Evolutionary conservation across 2,888 invertebrate species (phyloP).

Genomic region (Mallateleia sp.): DNA sequence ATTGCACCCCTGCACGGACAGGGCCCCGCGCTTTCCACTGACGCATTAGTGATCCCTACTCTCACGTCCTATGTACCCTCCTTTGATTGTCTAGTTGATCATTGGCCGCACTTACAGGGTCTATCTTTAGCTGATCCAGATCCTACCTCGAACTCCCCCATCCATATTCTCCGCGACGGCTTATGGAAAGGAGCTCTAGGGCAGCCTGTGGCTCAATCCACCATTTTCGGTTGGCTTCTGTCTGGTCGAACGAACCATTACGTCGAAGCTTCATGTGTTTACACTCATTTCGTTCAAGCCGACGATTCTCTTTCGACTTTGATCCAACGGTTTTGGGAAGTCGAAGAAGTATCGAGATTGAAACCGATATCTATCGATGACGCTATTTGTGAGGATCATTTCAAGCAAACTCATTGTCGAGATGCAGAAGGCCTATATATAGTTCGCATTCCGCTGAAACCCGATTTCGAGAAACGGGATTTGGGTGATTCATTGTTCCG

Average conservation of each 20-base stretch:
- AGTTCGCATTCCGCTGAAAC: background rate
- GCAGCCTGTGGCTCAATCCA: constrained; percentile 34
- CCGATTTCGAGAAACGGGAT: background rate
- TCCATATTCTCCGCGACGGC: constrained; percentile 18
- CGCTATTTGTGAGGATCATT: background rate
- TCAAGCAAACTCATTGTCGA: background rate
- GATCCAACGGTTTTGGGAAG: constrained; percentile 20
- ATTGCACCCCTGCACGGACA: background rate
- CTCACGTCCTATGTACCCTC: background rate
- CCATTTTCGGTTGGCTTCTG: constrained; percentile 22
- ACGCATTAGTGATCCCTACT: background rate
- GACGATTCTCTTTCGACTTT: no score
- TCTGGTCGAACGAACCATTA: background rate
- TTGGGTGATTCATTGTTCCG: background rate
- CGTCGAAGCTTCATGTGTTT: no score
- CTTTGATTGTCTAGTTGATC: background rate
- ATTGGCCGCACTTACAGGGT: constrained; percentile 47
- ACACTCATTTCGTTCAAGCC: background rate
- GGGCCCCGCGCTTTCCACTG: background rate
- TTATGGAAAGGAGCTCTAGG: background rate
- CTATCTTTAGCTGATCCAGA: constrained; percentile 34
- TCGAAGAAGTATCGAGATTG: background rate
- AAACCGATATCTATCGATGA: background rate
- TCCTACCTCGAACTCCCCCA: background rate
- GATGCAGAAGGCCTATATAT: background rate